Evolutionary conservation across 2,888 invertebrate species (phyloP).

Genomic region (Drosophila nr. perissopoda): DNA sequence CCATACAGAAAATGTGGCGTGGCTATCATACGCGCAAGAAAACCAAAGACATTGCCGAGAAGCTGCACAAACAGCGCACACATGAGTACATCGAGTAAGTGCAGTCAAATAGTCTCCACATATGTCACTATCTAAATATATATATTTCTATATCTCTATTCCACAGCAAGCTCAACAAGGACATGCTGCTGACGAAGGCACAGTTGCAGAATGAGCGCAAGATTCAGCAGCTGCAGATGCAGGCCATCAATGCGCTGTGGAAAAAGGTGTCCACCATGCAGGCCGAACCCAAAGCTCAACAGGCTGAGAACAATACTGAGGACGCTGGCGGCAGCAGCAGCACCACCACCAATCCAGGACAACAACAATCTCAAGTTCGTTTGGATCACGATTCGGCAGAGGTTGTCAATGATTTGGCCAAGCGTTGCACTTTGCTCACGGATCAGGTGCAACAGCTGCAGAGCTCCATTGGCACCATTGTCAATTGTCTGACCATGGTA

Average conservation of each 20-base stretch:
- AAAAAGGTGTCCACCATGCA: conserved; percentile 92
- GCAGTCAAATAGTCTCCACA: background rate
- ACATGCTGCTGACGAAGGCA: conserved; percentile 94
- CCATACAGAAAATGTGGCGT: conserved; percentile 94
- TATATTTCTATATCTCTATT: conserved; percentile 29
- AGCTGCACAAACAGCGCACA: conserved; percentile 91
- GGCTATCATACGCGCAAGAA: conserved; percentile 92
- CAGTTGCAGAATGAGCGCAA: conserved; percentile 94
- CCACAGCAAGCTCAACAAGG: conserved; percentile 90
- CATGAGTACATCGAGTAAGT: conserved; percentile 93
- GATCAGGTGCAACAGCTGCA: conserved; percentile 93
- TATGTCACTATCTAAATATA: background rate
- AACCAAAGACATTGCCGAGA: conserved; percentile 86
- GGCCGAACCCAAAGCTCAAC: conserved; percentile 48
- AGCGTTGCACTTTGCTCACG: conserved; percentile 91
- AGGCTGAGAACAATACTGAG: conserved; percentile 9
- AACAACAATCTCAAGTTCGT: conserved; percentile 46
- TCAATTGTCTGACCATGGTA: conserved; percentile 89
- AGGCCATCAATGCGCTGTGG: conserved; percentile 95
- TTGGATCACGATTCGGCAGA: conserved; percentile 87
- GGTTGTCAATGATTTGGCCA: conserved; percentile 89
- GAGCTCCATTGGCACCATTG: conserved; percentile 91
- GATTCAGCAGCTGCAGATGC: conserved; percentile 94
- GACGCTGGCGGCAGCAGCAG: conserved; percentile 7
- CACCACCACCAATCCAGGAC: conserved; percentile 12